Evolutionary conservation across 2,888 invertebrate species (phyloP).

Genomic region (Chymomyza fuscimana): DNA sequence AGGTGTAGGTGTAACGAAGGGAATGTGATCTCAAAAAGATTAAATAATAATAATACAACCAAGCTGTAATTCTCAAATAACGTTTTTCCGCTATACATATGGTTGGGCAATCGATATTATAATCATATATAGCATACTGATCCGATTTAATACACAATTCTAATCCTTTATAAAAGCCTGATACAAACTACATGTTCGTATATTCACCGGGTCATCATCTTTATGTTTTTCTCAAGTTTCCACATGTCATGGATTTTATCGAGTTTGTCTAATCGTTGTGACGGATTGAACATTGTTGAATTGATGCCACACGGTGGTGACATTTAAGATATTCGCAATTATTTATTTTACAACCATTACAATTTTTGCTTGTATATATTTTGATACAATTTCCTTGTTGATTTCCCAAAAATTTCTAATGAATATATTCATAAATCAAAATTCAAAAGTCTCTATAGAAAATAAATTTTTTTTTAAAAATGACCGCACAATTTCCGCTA

Average conservation of each 20-base stretch:
- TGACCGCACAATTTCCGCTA: constrained; percentile 56
- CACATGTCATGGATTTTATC: not conserved
- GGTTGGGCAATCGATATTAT: no score
- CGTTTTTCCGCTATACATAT: no score
- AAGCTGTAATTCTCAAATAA: no score
- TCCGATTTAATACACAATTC: no score
- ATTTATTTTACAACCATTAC: constrained; percentile 1
- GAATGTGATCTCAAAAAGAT: no score
- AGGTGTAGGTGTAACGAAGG: no score
- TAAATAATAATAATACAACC: no score
- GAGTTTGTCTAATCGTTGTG: not conserved
- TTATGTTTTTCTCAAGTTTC: not conserved
- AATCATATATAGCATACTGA: no score
- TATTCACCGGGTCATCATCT: not conserved
- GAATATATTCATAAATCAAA: constrained; percentile 65
- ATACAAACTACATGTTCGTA: no score
- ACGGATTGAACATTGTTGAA: not conserved
- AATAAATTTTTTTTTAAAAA: constrained; percentile 41
- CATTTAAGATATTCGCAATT: not conserved
- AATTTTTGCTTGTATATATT: not conserved
- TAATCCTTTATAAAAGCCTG: no score
- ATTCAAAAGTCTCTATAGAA: constrained; percentile 37
- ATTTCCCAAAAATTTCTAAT: constrained; percentile 39
- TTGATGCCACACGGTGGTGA: not conserved
- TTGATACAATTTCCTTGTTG: not conserved